Evolutionary conservation across 2,113 vertebrate genomes (phyloP), one percentile per base, ranked within the genome.

Genomic region (Mohoua ochrocephala): DNA sequence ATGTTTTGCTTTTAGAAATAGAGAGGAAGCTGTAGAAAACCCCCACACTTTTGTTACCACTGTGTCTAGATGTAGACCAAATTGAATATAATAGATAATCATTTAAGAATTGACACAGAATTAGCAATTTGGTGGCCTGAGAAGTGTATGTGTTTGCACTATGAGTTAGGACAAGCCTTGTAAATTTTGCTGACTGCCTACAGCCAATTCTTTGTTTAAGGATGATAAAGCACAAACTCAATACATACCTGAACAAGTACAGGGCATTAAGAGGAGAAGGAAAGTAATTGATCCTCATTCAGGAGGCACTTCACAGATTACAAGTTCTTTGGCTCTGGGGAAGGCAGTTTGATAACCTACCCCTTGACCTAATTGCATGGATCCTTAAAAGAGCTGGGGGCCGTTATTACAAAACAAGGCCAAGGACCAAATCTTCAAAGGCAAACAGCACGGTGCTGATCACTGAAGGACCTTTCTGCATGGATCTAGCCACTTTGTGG

Each of bases 11-110:
- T 93, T 95, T 53, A 83, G 83, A 94, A 97, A 79, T 39, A 88
- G 53, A 95, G 57, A 82, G 63, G 84, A 95, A 93, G 42, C 42
- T 71, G 41, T 68, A 44, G 74, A 85, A 91, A 91, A 70, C 54
- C 3, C 8, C 8, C 49, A 47, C 87, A 50, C 8, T 80, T 78
- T 90, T 54, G 49, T 93, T 95, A 74, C 60, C 73, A 63, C 64
- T 68, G 74, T 94, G 76, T 93, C 84, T 97, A 97, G 88, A 94
- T 27, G 3, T 6, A 92, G 52, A 78, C 69, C 70, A 93, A 95
- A 95, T 83, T 96, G 68, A 93, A 94, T 81, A 87, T 92, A 97
- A 85, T 94, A 97, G 86, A 93, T 85, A 79, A 97, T 84, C 21
- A 77, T 94, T 86, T 91, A 74, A 73, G 42, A 67, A 87, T 74